Base-by-base conservation (phyloP, 1,140 invertebrate genomes). In the Archivesica marissinica region DNA sequence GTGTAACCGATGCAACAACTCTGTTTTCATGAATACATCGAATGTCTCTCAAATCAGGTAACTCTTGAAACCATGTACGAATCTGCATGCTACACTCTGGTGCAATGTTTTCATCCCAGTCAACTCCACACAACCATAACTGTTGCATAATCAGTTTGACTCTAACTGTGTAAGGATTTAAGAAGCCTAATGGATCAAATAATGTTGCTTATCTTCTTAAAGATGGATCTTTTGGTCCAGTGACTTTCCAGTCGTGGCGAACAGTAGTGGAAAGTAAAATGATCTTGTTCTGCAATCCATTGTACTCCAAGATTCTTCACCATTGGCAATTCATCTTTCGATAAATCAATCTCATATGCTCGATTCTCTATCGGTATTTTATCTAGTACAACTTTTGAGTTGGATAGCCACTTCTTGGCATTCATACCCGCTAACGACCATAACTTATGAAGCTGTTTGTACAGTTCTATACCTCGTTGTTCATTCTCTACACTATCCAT, bases 141-240 rank as follows among this genome's bases (percentile, higher is more conserved):
- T 75, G 20, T 28, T 75, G 72, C 72, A 75, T 75, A 11, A 75
- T 33, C 23, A 75, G 52, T n/a, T 75, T 75, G 13, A 28, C 72
- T 7, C 50, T 50, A 0, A 75, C 28, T 17, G 30, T 75, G 25
- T 20, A 54, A 13, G 72, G 72, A 4, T 25, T n/a, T n/a, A 75
- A 30, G 25, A 75, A 75, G 13, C 72, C 72, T 6, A 75, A 17
- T 3, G 72, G 72, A 54, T 75, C 72, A 38, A 17, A 75, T 2
- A 75, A 4, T 33, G 47, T 35, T n/a, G 72, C 44, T n/a, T 13
- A 75, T 75, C 33, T 13, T 75, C 38, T 23, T 75, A 9, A 76
- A 30, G 0, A 44, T 23, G 23, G 1, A 20, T 44, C 72, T 1
- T 38, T 76, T 76, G n/a, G 72, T 76, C 15, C 13, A 17, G 13